Base-by-base conservation (phyloP, 2,113 vertebrate species). In the Chaetodon auriga region DNA sequence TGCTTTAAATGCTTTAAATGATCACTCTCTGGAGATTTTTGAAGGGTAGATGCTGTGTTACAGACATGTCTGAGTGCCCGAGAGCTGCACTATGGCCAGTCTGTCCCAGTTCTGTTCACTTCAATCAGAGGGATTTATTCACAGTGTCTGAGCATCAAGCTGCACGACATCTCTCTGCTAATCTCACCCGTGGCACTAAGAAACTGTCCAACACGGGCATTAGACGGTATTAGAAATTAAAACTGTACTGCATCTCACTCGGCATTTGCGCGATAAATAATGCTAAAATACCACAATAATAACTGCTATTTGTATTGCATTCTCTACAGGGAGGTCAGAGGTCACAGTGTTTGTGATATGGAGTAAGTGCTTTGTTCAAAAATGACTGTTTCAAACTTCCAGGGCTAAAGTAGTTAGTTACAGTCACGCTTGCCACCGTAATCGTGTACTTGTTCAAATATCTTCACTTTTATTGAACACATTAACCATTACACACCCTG, bases 91-190 rank as follows among this genome's bases (percentile, higher is more conserved):
- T 18, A 13, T 55, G 72, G 60, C 60, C 68, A 80, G 87, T 88
- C 89, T 93, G 94, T 68, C 92, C 94, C 84, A 94, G 83, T 92
- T 94, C 90, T 95, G 94, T 94, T 94, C 90, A 90, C 43, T 91
- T 92, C 77, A 94, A 94, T 95, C 92, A 94, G 79, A 87, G 83
- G 90, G 93, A 94, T 93, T 93, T 90, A 85, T 54, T 90, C 68
- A 43, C 80, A 68, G 38, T 65, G 90, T 91, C 92, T 92, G 88
- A 94, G 86, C 89, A 77, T 87, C 84, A 83, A 77, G 85, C 89
- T 90, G 70, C 60, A 57, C 68, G 79, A 90, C 73, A 82, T 83
- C 83, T 87, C 69, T 23, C 45, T 38, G 55, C 78, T 93, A 90
- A 93, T 93, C 89, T 87, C 60, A 81, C 53, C 48, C 72, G 8